Conservation (phyloP, 2,113 vertebrate species). For the Corvus cornix region DNA sequence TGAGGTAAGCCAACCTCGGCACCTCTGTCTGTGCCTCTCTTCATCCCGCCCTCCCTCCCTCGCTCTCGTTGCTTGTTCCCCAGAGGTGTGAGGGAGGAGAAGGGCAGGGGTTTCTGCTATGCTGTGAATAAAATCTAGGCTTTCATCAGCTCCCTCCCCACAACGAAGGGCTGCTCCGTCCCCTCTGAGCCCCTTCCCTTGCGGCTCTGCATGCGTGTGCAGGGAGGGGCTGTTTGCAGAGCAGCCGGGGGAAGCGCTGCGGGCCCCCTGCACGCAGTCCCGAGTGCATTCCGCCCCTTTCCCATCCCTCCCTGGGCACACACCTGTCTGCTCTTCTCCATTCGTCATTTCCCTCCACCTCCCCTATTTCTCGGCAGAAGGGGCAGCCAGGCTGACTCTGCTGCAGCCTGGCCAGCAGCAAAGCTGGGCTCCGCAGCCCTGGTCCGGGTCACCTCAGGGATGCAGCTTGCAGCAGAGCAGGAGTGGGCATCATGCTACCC, state of each 20-base stretch:
- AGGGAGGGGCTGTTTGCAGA: background rate
- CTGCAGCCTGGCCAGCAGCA: background rate
- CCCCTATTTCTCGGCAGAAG: background rate
- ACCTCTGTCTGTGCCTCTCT: background rate
- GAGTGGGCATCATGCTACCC: rapidly evolving
- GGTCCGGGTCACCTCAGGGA: background rate
- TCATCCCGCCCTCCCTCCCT: background rate
- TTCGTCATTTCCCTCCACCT: background rate
- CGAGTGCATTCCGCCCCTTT: background rate
- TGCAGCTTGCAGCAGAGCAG: background rate
- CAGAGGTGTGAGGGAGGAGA: constrained; percentile 21
- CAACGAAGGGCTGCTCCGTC: background rate
- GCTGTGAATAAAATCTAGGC: background rate
- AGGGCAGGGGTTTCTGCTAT: background rate
- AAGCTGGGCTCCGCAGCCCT: background rate
- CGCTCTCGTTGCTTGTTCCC: background rate
- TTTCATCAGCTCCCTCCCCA: background rate
- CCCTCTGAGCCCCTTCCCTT: background rate
- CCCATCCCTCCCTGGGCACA: background rate
- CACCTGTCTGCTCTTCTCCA: background rate
- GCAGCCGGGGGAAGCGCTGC: background rate
- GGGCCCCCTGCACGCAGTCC: background rate
- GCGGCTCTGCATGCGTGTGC: background rate
- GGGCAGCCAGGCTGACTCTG: background rate
- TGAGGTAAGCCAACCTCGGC: constrained; percentile 39